Percentiles rank a stretch among this genome's conserved stretches.
Conservation (phyloP, 2,797 vertebrate species). For the Sibirionetta formosa region DNA sequence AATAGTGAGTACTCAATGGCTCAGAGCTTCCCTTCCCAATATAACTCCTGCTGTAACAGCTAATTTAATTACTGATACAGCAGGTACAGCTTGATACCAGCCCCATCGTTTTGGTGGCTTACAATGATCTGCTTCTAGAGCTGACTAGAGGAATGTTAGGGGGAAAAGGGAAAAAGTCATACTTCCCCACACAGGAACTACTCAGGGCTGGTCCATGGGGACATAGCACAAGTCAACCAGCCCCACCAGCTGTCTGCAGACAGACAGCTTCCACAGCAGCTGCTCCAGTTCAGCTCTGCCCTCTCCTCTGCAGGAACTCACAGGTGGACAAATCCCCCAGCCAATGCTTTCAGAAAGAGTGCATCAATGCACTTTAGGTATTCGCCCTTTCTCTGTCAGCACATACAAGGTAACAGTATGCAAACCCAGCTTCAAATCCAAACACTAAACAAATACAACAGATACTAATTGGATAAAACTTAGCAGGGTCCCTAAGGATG, state of each 20-base stretch:
- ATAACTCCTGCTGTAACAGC: not conserved
- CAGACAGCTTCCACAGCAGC: not conserved
- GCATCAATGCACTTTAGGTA: not conserved
- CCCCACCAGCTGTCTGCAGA: slow-evolving; percentile 40
- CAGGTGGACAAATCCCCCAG: not conserved
- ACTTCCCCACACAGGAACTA: not conserved
- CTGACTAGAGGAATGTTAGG: not conserved
- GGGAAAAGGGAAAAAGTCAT: not conserved
- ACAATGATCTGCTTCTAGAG: not conserved
- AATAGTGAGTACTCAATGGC: not conserved
- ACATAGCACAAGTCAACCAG: not conserved
- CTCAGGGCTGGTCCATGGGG: slow-evolving; percentile 20
- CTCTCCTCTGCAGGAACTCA: not conserved
- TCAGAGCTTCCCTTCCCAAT: slow-evolving; percentile 9
- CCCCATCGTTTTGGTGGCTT: not conserved
- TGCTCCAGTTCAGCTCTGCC: not conserved
- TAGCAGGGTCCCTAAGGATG: not conserved
- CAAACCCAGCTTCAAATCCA: not conserved
- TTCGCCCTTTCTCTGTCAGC: not conserved
- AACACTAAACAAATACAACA: not conserved
- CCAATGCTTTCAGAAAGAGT: not conserved
- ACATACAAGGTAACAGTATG: accelerated
- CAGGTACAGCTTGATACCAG: not conserved
- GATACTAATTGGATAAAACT: not conserved
- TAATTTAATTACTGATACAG: slow-evolving; percentile 24